phyloP scores from a whole-genome alignment of 2,888 invertebrate species.

The Tanytarsus gracilentus region DNA sequence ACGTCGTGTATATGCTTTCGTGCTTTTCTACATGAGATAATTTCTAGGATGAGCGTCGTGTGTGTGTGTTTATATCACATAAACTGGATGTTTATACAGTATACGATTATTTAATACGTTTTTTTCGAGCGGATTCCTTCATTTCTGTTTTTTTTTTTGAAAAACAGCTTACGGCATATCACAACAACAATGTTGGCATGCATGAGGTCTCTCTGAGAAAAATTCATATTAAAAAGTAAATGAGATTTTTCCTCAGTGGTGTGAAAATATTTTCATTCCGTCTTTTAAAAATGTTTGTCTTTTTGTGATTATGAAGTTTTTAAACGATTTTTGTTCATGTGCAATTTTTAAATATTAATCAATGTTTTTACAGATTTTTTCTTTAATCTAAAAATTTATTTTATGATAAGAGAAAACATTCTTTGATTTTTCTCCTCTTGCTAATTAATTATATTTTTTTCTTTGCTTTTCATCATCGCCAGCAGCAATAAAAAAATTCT shows the following conservation, averaged over 20 bases:
- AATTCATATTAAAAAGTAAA: too few relatives aligned
- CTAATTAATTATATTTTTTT: too few relatives aligned
- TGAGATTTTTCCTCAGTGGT: neutral
- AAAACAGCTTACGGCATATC: constrained; percentile 1
- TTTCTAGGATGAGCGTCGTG: constrained; percentile 19
- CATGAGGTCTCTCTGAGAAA: neutral
- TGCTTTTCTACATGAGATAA: constrained; percentile 24
- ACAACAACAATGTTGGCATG: neutral
- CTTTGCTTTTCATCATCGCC: too few relatives aligned
- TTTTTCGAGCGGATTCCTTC: neutral
- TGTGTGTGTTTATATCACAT: neutral
- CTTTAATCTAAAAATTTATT: too few relatives aligned
- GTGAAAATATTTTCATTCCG: neutral
- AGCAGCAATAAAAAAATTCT: too few relatives aligned
- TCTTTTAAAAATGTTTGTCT: too few relatives aligned
- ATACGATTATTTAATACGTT: constrained; percentile 27
- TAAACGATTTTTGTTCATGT: too few relatives aligned
- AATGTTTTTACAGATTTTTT: too few relatives aligned
- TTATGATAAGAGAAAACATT: too few relatives aligned
- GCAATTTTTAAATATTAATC: too few relatives aligned
- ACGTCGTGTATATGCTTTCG: constrained; percentile 21
- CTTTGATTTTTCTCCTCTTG: too few relatives aligned
- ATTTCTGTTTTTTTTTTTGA: neutral
- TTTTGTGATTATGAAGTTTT: too few relatives aligned
- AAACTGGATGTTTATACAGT: constrained; percentile 12